phyloP scores from a whole-genome alignment of 2,113 vertebrate species.

The Ramphastos sulfuratus region DNA sequence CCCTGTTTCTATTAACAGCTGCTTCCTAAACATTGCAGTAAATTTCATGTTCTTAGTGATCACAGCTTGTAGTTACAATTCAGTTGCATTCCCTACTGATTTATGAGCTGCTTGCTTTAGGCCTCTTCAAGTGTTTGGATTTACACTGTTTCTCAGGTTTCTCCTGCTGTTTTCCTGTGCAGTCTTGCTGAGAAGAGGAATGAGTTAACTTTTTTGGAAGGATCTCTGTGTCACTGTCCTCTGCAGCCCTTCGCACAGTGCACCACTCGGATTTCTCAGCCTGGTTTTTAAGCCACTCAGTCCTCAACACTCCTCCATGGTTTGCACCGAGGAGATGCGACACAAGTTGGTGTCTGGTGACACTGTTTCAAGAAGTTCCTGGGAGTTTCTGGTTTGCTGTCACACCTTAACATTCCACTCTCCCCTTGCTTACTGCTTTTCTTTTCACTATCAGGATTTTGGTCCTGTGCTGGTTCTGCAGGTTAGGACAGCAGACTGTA shows the following conservation, averaged over 20 bases:
- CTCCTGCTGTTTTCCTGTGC: not conserved
- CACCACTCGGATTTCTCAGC: not conserved
- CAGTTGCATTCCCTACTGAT: conserved; percentile 10
- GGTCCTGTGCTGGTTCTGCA: conserved; percentile 23
- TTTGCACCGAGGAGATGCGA: not conserved
- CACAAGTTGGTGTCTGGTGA: not conserved
- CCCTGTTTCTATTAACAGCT: not conserved
- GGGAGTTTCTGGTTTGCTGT: not conserved
- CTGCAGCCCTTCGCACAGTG: not conserved
- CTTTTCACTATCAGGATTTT: not conserved
- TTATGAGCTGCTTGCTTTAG: not conserved
- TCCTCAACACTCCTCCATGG: not conserved
- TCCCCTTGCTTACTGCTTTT: not conserved
- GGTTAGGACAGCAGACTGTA: not conserved
- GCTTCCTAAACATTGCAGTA: not conserved
- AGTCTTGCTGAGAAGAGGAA: not conserved
- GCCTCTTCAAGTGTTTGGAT: not conserved
- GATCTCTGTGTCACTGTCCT: not conserved
- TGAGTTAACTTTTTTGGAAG: not conserved
- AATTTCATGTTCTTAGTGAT: conserved; percentile 21
- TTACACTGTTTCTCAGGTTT: not conserved
- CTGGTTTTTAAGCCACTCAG: not conserved
- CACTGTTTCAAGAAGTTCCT: not conserved
- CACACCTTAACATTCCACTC: not conserved
- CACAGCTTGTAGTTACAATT: not conserved